Conservation (phyloP, 2,797 vertebrate genomes). For the Xenops minutus region DNA sequence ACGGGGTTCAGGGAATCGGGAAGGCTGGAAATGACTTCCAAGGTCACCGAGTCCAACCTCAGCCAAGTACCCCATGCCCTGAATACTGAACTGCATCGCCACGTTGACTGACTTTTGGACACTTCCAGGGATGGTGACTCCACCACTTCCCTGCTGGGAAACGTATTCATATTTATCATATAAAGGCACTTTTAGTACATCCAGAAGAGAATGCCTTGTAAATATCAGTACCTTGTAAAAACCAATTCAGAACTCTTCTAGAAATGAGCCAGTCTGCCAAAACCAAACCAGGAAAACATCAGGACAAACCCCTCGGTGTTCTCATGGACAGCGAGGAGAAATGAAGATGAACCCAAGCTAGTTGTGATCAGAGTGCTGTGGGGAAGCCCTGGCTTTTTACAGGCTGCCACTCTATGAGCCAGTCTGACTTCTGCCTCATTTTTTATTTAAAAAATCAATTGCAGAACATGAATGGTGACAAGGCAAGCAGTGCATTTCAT, state of each 20-base stretch:
- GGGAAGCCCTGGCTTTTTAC: neutral
- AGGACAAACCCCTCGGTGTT: neutral
- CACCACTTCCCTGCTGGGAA: neutral
- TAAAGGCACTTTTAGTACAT: neutral
- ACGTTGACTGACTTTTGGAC: rapidly evolving
- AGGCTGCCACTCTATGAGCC: neutral
- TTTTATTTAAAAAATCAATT: constrained; percentile 31
- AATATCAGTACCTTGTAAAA: neutral
- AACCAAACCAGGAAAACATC: neutral
- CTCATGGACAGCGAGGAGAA: neutral
- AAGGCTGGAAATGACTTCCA: neutral
- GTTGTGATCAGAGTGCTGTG: rapidly evolving
- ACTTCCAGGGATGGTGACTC: neutral
- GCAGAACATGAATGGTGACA: constrained; percentile 4
- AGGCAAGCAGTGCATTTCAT: neutral
- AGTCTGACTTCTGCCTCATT: constrained; percentile 1
- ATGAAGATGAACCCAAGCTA: neutral
- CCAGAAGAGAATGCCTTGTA: neutral
- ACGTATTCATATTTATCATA: neutral
- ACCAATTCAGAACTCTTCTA: neutral
- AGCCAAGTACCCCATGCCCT: neutral
- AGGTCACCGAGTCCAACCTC: rapidly evolving
- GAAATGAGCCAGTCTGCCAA: neutral
- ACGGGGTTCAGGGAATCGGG: rapidly evolving
- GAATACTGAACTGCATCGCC: neutral